Evolutionary conservation across 2,888 invertebrate species (phyloP).

Genomic region (Bembecia ichneumoniformis): DNA sequence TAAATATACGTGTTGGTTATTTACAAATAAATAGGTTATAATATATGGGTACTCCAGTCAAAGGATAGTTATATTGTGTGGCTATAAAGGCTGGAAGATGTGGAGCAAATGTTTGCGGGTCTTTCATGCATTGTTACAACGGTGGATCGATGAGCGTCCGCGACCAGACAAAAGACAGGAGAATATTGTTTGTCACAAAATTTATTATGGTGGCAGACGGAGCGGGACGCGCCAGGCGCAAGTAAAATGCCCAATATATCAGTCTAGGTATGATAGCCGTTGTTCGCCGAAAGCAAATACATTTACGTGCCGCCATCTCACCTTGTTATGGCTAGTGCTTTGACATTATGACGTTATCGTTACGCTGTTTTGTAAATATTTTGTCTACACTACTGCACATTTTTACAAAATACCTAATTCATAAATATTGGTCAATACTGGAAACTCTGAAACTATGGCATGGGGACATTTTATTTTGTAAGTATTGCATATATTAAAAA

Average conservation of each 20-base stretch:
- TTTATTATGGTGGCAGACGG: constrained; percentile 56
- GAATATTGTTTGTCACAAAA: constrained; percentile 69
- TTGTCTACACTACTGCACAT: too few relatives aligned
- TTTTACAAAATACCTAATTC: too few relatives aligned
- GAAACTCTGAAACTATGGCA: too few relatives aligned
- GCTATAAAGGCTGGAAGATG: constrained; percentile 13
- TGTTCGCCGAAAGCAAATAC: constrained; percentile 45
- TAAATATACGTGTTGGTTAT: too few relatives aligned
- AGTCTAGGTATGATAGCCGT: constrained; percentile 18
- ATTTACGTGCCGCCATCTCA: constrained; percentile 33
- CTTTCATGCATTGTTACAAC: constrained; percentile 18
- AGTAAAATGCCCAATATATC: constrained; percentile 48
- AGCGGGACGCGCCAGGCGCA: constrained; percentile 23
- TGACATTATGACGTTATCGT: not conserved
- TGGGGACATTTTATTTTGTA: too few relatives aligned
- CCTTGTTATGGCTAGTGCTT: not conserved
- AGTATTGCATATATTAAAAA: too few relatives aligned
- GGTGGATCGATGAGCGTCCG: constrained; percentile 44
- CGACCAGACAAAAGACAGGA: constrained; percentile 56
- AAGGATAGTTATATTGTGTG: not conserved
- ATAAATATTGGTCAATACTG: too few relatives aligned
- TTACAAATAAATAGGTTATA: too few relatives aligned
- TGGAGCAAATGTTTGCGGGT: constrained; percentile 19
- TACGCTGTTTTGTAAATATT: too few relatives aligned
- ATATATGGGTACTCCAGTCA: not conserved